phyloP scores from a whole-genome alignment of 23 tunicate species.

The Halocynthia aurantium region DNA sequence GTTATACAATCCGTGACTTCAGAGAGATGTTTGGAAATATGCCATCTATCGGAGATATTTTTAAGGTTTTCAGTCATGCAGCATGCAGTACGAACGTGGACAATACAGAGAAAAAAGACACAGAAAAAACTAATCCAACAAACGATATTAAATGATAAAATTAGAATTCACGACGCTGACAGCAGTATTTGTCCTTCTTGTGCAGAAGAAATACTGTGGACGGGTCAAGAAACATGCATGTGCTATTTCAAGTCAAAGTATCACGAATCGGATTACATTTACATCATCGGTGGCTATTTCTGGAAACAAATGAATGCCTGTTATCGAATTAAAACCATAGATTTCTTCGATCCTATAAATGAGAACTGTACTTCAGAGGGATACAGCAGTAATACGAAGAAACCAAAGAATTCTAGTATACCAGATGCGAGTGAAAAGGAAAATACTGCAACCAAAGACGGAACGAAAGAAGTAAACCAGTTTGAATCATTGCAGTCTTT shows the following conservation, averaged over 20 bases:
- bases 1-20: not conserved
- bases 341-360: no score
- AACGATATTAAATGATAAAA: no score
- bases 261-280: not conserved
- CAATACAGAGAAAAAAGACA: not conserved
- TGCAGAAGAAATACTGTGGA: no score
- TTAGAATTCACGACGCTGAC: no score
- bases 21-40: constrained; percentile 2
- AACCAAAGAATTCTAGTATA: not conserved
- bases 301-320: not conserved
- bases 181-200: no score
- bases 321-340: not conserved
- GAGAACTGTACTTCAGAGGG: no score
- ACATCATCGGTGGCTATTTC: constrained; percentile 13
- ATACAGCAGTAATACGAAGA: no score
- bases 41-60: constrained; percentile 14
- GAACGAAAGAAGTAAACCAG: not conserved
- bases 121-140: no score
- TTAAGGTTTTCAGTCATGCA: constrained; percentile 7
- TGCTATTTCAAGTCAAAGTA: not conserved
- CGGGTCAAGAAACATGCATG: not conserved
- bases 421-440: not conserved
- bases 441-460: not conserved
- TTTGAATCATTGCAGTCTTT: not conserved
- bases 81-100: constrained; percentile 17